Percentiles rank a stretch among this genome's conserved stretches.
Conservation (phyloP, 64 coral and sea anemone species). For the Orbicella faveolata region DNA sequence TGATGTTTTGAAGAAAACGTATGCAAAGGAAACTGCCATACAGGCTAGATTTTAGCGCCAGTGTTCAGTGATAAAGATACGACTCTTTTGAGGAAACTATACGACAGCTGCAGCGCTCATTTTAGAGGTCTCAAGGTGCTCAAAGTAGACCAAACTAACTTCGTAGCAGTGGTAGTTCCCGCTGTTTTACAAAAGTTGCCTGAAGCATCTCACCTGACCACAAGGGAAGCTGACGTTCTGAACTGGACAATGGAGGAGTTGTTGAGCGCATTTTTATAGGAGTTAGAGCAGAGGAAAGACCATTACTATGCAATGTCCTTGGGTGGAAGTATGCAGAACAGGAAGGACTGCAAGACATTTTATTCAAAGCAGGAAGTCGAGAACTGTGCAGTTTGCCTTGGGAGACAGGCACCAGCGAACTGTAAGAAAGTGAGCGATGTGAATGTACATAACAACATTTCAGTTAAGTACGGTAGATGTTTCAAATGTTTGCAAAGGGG, state of each 20-base stretch:
- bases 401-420: slow-evolving; percentile 23
- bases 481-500: too few relatives aligned
- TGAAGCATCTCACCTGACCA: slow-evolving; percentile 24
- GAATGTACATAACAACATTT: too few relatives aligned
- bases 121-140: slow-evolving; percentile 17
- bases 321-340: background rate
- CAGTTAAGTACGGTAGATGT: too few relatives aligned
- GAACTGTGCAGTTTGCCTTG: slow-evolving; percentile 36
- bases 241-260: background rate
- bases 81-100: background rate
- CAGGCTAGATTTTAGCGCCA: background rate
- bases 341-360: background rate
- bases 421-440: slow-evolving; percentile 19
- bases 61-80: slow-evolving; percentile 19
- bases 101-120: background rate
- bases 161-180: slow-evolving; percentile 24
- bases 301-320: background rate
- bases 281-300: slow-evolving; percentile 34
- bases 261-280: background rate
- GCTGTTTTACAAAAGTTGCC: slow-evolving; percentile 33
- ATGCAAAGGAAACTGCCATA: slow-evolving; percentile 8
- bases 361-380: background rate
- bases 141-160: background rate
- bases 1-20: background rate
- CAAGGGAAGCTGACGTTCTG: background rate